Evolutionary conservation across 2,888 invertebrate genomes (phyloP).

Genomic region (Leucoma salicis): DNA sequence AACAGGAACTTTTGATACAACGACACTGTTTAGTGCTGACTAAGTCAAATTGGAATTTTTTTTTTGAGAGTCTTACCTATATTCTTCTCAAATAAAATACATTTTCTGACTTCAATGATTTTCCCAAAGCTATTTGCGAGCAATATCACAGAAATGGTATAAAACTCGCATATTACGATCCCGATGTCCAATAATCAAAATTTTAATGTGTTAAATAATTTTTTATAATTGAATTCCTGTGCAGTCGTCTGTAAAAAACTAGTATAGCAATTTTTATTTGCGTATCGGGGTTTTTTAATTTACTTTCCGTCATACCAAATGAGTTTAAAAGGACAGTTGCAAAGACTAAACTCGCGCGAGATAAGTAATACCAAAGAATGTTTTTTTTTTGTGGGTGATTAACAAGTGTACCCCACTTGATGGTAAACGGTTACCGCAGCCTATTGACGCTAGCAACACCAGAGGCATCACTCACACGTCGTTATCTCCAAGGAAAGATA

Average conservation of each 20-base stretch:
- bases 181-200: too few relatives aligned
- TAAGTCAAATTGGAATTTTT: slow-evolving; percentile 54
- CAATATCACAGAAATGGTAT: slow-evolving; percentile 60
- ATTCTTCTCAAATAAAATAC: slow-evolving; percentile 47
- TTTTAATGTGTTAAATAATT: slow-evolving; percentile 46
- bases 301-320: too few relatives aligned
- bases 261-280: slow-evolving; percentile 26
- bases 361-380: too few relatives aligned
- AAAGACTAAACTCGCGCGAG: too few relatives aligned
- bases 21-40: slow-evolving; percentile 40
- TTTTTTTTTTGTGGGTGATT: too few relatives aligned
- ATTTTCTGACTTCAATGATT: slow-evolving; percentile 50
- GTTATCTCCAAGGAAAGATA: too few relatives aligned
- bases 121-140: slow-evolving; percentile 59
- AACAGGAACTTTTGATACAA: slow-evolving; percentile 45
- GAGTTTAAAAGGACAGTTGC: too few relatives aligned
- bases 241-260: slow-evolving; percentile 39
- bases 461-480: too few relatives aligned
- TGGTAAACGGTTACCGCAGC: too few relatives aligned
- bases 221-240: slow-evolving; percentile 49
- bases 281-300: slow-evolving; percentile 8
- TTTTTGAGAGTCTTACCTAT: slow-evolving; percentile 38
- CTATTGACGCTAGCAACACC: too few relatives aligned
- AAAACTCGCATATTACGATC: slow-evolving; percentile 55
- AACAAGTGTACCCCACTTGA: too few relatives aligned